These are phyloP conservation scores for Condylura cristata DNA, from an alignment of 2,113 vertebrate genomes.

Conservation along the genomic window DNA sequence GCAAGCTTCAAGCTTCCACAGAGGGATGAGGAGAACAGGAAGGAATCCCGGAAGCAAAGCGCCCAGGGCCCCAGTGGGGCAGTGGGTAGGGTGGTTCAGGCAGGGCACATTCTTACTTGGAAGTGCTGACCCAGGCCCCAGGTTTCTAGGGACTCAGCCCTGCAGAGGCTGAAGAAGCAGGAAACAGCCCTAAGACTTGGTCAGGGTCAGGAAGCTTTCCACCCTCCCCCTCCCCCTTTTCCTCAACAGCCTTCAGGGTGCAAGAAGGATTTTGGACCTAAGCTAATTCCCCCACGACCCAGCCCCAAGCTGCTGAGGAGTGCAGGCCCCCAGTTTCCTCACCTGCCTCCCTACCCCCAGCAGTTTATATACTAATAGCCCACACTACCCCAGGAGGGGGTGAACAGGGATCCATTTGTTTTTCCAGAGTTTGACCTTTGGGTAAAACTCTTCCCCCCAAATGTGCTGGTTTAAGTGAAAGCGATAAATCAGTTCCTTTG, in stretches of 20 bases:
- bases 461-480: conserved; percentile 77
- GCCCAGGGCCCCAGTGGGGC: background rate
- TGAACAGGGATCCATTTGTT: conserved; percentile 71
- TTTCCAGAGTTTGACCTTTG: conserved; percentile 79
- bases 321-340: background rate
- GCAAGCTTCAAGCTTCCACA: background rate
- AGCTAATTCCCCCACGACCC: too few species aligned
- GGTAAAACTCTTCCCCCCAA: conserved; percentile 76
- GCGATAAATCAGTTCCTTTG: conserved; percentile 78
- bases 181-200: background rate
- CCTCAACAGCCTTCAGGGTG: too few species aligned
- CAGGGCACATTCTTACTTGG: too few species aligned
- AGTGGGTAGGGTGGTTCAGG: background rate
- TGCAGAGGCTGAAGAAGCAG: background rate
- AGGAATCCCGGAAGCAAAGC: background rate
- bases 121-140: background rate
- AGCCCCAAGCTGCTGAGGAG: background rate
- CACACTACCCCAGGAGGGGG: conserved; percentile 58
- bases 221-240: background rate
- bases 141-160: background rate
- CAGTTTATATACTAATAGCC: conserved; percentile 53
- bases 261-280: background rate
- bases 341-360: background rate
- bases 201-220: background rate
- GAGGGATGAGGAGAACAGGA: background rate